Evolutionary conservation across 1,140 invertebrate species (phyloP).

Genomic region (Drosophila quadrilineata): DNA sequence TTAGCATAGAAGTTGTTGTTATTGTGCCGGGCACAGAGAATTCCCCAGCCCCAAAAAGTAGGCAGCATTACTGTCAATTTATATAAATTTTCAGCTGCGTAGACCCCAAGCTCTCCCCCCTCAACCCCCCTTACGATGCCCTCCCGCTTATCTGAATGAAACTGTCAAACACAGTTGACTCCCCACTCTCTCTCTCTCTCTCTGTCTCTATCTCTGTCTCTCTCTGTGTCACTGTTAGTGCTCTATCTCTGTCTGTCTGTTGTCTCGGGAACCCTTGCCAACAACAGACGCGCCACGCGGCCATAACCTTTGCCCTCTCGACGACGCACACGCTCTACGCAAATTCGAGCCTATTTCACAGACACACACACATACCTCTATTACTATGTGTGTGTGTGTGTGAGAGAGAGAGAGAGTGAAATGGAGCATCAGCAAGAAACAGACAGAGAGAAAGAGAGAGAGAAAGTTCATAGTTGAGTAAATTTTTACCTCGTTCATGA

Average conservation of each 20-base stretch:
- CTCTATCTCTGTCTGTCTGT: conserved; percentile 1
- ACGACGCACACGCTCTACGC: conserved; percentile 48
- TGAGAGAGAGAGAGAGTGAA: not conserved
- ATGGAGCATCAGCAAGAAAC: not conserved
- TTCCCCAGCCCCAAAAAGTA: conserved; percentile 24
- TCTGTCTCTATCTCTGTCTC: too few species aligned
- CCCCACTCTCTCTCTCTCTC: too few species aligned
- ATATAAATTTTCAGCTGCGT: conserved; percentile 66
- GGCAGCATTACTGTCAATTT: conserved; percentile 75
- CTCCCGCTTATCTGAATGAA: conserved; percentile 24
- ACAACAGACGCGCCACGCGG: conserved; percentile 36
- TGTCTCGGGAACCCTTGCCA: conserved; percentile 49
- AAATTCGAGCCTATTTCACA: conserved; percentile 72
- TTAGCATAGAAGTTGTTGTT: conserved; percentile 53
- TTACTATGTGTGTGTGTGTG: not conserved
- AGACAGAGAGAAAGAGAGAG: too few species aligned
- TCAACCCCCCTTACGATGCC: not conserved
- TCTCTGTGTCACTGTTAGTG: too few species aligned
- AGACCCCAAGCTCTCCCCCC: not conserved
- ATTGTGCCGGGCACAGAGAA: conserved; percentile 22
- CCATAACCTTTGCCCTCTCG: conserved; percentile 61
- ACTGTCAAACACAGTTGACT: conserved; percentile 46
- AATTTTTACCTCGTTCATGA: conserved; percentile 73
- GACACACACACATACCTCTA: conserved; percentile 19
- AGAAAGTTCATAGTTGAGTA: conserved; percentile 74